Evolutionary conservation across 2,888 invertebrate genomes (phyloP).

Genomic region (Nasonia oneida): DNA sequence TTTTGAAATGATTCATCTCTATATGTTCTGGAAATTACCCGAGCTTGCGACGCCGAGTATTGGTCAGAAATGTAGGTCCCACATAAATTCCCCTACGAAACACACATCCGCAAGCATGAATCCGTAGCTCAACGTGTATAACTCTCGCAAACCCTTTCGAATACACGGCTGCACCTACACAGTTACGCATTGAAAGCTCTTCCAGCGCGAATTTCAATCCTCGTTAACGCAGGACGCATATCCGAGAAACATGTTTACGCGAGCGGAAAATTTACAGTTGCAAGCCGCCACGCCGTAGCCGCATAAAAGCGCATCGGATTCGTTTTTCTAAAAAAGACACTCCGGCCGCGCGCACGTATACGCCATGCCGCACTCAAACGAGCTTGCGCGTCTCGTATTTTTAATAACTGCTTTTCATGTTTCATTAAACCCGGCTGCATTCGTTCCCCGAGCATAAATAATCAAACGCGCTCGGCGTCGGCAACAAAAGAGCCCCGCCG

Average conservation of each 20-base stretch:
- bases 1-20: too few relatives aligned
- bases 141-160: background rate
- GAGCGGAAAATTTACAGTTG: background rate
- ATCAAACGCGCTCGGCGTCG: background rate
- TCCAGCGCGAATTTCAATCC: background rate
- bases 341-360: background rate
- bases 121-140: background rate
- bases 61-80: slow-evolving; percentile 41
- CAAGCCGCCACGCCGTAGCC: background rate
- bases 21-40: slow-evolving; percentile 39
- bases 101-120: background rate
- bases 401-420: slow-evolving; percentile 3
- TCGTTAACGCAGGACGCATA: background rate
- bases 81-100: slow-evolving; percentile 27
- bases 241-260: background rate
- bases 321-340: background rate
- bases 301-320: background rate
- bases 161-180: background rate
- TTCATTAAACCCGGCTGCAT: background rate
- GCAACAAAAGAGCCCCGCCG: background rate
- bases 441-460: background rate
- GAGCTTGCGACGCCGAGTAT: slow-evolving; percentile 1
- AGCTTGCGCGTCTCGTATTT: background rate
- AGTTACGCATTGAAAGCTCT: background rate
- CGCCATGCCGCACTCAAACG: background rate